Percentiles rank a stretch among this genome's conserved stretches.
These are phyloP conservation scores for Metaphire vulgaris DNA, from an alignment of 1,140 invertebrate species.

Conservation along the genomic window DNA sequence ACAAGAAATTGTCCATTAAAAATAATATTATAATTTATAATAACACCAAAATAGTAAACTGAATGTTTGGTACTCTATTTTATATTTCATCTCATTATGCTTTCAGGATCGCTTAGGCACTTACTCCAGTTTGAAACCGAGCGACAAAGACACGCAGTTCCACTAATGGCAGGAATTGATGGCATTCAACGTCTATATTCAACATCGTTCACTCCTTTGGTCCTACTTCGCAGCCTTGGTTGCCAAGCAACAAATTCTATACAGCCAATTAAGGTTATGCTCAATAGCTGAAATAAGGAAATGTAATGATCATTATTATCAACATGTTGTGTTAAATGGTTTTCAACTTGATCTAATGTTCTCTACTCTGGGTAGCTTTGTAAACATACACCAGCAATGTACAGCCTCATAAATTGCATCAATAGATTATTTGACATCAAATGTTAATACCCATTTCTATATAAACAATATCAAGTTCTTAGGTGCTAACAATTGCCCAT, in stretches of 20 bases:
- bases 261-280: slow-evolving; percentile 68
- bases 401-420: no score
- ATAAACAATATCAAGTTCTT: no score
- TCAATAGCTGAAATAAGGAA: not conserved
- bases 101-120: slow-evolving; percentile 56
- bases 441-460: no score
- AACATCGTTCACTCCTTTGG: slow-evolving; percentile 67
- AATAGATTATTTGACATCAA: no score
- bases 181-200: slow-evolving; percentile 77
- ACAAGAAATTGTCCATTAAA: no score
- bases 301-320: not conserved
- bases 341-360: not conserved
- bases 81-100: no score
- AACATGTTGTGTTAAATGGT: not conserved
- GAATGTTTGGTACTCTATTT: no score
- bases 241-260: slow-evolving; percentile 74
- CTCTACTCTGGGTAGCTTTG: not conserved
- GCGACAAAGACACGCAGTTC: slow-evolving; percentile 77
- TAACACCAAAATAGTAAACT: no score
- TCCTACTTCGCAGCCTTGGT: slow-evolving; percentile 75
- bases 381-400: not conserved
- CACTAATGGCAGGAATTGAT: slow-evolving; percentile 80
- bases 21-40: no score
- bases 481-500: no score
- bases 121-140: slow-evolving; percentile 75